Evolutionary conservation across 2,797 vertebrate genomes (phyloP), one percentile per base, ranked within the genome.

Genomic region (Phoxinus dragarum): DNA sequence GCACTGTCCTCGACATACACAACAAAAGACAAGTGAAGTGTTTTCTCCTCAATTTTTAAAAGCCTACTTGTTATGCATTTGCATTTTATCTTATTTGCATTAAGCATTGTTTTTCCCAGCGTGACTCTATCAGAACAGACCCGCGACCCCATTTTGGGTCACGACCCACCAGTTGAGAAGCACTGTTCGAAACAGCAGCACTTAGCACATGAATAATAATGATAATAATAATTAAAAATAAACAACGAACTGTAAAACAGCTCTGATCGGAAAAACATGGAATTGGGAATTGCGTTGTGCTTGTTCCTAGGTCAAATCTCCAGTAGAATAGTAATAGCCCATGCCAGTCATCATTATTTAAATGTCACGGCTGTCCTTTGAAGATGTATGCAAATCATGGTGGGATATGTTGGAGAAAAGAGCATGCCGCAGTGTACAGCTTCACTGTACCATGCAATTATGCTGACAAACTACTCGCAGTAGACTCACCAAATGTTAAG

Each of bases 401-500:
- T 8, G 2, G 52, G 64, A 11, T 31, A 49, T 59, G 67, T 74
- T 56, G 17, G 40, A 80, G 59, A 23, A 69, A 64, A 38, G 75
- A 81, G 69, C 78, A 44, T 14, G 40, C 67, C 31, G 72, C 54
- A 76, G 73, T 86, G 76, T 17, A 38, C 68, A 56, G 68, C 80
- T 38, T 78, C 47, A 47, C 66, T 64, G 59, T 80, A 83, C 78
- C 42, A 68, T 76, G 80, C 85, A 90, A 86, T 89, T 88, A 88
- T 88, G 54, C 59, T 90, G 85, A 89, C 82, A 86, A 88, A 90
- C 54, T 86, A 80, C 80, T 84, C 66, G 73, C 49, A 1, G 42
- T 52, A 68, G 44, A 80, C 81, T 71, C 67, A 76, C 76, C 86
- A 86, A 89, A 83, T 87, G 81, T 83, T 87, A 86, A 81, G 27